Base-by-base conservation (phyloP, 1,140 invertebrate genomes). In the Thalassaphorura encarpata region DNA sequence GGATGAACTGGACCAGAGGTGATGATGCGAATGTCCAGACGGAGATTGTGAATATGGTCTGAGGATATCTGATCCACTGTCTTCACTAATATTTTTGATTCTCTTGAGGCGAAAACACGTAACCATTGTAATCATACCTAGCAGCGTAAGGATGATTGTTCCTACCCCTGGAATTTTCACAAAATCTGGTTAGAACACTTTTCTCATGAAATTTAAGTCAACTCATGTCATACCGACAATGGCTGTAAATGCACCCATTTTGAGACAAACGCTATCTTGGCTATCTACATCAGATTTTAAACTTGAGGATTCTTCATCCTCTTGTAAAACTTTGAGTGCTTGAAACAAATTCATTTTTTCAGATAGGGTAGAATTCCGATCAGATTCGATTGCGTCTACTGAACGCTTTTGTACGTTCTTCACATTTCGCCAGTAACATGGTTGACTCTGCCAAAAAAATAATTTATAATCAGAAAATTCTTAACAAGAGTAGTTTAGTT, bases 291-390 rank as follows among this genome's bases (percentile, higher is more conserved):
- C 75, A 66, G 47, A 43, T 48, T 66, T 73, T 66, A 53, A 40
- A 21, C 71, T 61, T 61, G 83, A 78, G 2, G 83, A 79, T 42
- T 84, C 77, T 69, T 89, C 86, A 0, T 86, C 87, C 68, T 91
- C 88, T 67, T 90, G 87, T 51, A 90, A 71, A 5, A 92, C 89
- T 61, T 87, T 76, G 18, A 93, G 70, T 0, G 87, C 88, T 70
- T 92, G 88, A 71, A 89, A 91, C 15, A 93, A 77, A 67, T 84
- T 90, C 4, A 92, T 80, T 67, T 90, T 92, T 71, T 93, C 88
- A 0, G 88, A 91, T 1, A 87, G 71, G 26, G 75, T 63, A 52
- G 64, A n/a, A 53, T 63, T 53, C 60, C 28, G 39, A 5, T 62
- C 58, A 4, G 56, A 53, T 27, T 62, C 59, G 4, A 60, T 52